Evolutionary conservation across 2,888 invertebrate genomes (phyloP), one percentile per base, ranked within the genome.

Genomic region (Drosophila neonasuta): DNA sequence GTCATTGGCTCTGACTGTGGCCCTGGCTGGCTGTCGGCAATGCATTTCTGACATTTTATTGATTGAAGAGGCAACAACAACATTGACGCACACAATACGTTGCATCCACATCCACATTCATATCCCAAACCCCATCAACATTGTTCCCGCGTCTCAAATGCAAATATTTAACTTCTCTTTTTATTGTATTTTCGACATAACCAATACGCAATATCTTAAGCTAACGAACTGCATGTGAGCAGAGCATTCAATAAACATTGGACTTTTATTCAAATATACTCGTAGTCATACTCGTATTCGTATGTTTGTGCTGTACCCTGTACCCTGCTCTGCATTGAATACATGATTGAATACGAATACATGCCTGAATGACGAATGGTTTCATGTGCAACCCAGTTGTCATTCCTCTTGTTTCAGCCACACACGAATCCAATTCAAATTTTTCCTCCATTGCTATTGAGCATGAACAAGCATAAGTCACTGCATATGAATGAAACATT

Each of bases 41-140:
- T 83, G 86, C 87, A 80, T 85, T 80, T 80, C 85, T 80, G 80
- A 85, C 85, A 86, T 87, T 80, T 80, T 86, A 80, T 80, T 80
- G 80, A 80, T 80, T 85, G 85, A 87, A 75, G 87, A 80, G 85
- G 76, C 87, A 80, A 68, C 86, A 85, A 62, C 56, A 64, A 75
- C 75, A 74, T 60, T 59, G 73, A 72, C 67, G 57, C 66, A 75
- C 66, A 73, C 71, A 73, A 68, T 65, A 71, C 71, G 59, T 54
- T 67, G 76, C 57, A 41, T 44, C 36, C 54, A 32, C 44, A 30
- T 39, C n/a, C 36, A 11, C 39, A 34, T 11, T 11, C 11, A 36
- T 39, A 6, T 13, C 9, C 42, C 3, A 42, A 20, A n/a, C 11
- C 57, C 30, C 32, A 51, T 52, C 11, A 5, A n/a, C 20, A 15